Evolutionary conservation across 2,113 vertebrate species (phyloP).

Genomic region (Sapayoa aenigma): DNA sequence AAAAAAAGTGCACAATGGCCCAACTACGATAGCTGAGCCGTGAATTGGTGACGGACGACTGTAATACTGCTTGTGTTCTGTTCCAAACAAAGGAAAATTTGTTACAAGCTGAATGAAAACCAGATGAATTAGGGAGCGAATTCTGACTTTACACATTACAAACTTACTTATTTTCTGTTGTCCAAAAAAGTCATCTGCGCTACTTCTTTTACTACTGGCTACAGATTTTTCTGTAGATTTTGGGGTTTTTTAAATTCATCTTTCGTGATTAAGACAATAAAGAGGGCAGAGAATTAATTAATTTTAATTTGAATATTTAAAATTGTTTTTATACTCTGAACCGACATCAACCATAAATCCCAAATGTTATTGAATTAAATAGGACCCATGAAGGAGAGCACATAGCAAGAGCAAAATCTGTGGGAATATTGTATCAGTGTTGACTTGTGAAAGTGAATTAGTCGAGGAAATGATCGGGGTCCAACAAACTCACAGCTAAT

Average conservation of each 20-base stretch:
- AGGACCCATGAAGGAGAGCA: not conserved
- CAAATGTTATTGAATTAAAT: not conserved
- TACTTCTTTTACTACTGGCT: not conserved
- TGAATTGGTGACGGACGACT: too few species aligned
- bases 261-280: not conserved
- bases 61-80: too few species aligned
- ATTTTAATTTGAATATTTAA: not conserved
- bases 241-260: not conserved
- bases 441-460: not conserved
- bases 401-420: not conserved
- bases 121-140: not conserved
- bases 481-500: not conserved
- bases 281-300: not conserved
- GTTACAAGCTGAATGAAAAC: not conserved
- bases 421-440: not conserved
- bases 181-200: not conserved
- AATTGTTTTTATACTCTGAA: not conserved
- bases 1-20: too few species aligned
- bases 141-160: not conserved
- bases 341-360: not conserved
- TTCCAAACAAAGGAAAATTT: not conserved
- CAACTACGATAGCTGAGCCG: too few species aligned
- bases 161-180: not conserved
- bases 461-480: not conserved
- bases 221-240: not conserved